Percentiles rank a stretch among this genome's conserved stretches.
Evolutionary conservation across 2,113 vertebrate species (phyloP).

Genomic region (Camelus bactrianus): DNA sequence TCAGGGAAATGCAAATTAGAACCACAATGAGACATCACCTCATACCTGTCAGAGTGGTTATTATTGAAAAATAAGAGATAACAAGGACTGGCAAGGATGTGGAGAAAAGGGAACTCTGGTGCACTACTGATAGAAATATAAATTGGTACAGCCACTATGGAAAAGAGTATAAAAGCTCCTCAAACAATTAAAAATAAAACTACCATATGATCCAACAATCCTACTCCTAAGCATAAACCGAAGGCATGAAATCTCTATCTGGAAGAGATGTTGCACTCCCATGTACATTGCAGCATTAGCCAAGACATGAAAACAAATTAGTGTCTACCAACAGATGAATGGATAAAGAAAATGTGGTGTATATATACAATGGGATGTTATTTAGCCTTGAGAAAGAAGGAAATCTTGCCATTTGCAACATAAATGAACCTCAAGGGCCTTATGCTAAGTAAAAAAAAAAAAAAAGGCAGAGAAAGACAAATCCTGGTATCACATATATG

Average conservation of each 20-base stretch:
- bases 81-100: background rate
- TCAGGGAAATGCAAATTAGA: background rate
- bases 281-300: background rate
- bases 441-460: background rate
- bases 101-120: background rate
- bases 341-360: background rate
- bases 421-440: background rate
- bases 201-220: background rate
- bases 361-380: background rate
- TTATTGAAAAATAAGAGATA: background rate
- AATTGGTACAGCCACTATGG: background rate
- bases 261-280: background rate
- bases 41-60: background rate
- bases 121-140: background rate
- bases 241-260: background rate
- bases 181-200: constrained; percentile 6
- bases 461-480: background rate
- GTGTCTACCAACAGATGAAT: background rate
- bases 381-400: background rate
- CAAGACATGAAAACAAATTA: background rate
- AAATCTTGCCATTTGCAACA: background rate
- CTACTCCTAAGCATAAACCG: background rate
- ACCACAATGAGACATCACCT: background rate
- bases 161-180: background rate
- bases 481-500: background rate